Percentiles rank a stretch among this genome's conserved stretches.
These are phyloP conservation scores for Tonatia bakeri DNA, from an alignment of 2,113 vertebrate species.

Conservation along the genomic window DNA sequence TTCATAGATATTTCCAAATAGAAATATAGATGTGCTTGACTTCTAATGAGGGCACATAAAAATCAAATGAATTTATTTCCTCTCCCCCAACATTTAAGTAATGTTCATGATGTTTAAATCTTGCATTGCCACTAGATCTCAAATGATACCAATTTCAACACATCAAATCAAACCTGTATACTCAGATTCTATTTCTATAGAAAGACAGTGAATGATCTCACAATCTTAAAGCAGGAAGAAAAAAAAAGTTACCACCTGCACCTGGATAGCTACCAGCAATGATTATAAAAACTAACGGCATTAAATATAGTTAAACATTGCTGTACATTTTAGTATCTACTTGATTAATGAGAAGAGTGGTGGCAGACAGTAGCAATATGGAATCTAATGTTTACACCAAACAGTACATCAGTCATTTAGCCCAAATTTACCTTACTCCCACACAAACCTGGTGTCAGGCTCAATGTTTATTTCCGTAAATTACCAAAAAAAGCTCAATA, in stretches of 20 bases:
- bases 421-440: constrained; percentile 69
- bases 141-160: background rate
- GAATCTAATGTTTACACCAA: constrained; percentile 69
- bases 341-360: constrained; percentile 68
- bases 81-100: background rate
- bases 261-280: constrained; percentile 51
- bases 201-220: constrained; percentile 23
- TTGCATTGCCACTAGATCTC: background rate
- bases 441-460: constrained; percentile 52
- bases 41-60: background rate
- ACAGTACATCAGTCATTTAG: constrained; percentile 65
- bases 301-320: constrained; percentile 53
- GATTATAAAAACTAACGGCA: constrained; percentile 51
- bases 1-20: background rate
- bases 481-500: constrained; percentile 48
- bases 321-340: constrained; percentile 63
- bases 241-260: constrained; percentile 47
- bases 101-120: background rate
- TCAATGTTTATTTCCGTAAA: constrained; percentile 62
- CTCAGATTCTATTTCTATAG: background rate
- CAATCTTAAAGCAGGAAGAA: background rate
- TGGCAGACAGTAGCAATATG: constrained; percentile 72
- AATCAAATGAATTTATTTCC: background rate
- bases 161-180: background rate
- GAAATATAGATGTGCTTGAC: background rate